Percentiles rank a stretch among this genome's conserved stretches.
phyloP scores from a whole-genome alignment of 2,888 invertebrate species.

The Tinea semifulvella region DNA sequence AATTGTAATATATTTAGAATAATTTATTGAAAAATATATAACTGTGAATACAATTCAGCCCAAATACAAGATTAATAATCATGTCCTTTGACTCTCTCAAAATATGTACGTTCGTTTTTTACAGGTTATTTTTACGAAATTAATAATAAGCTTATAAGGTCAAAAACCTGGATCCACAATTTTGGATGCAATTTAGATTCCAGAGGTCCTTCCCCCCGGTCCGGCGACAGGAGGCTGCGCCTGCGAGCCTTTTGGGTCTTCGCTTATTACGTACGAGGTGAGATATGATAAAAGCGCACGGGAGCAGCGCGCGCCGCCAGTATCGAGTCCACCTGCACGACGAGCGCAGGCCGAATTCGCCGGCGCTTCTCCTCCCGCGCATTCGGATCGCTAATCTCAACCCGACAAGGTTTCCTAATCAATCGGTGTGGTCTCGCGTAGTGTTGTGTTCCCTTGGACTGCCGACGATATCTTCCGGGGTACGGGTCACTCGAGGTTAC shows the following conservation, averaged over 20 bases:
- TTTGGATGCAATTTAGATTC: too few relatives aligned
- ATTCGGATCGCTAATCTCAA: constrained; percentile 19
- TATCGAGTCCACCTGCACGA: constrained; percentile 43
- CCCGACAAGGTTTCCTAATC: constrained; percentile 4
- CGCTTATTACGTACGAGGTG: constrained; percentile 21
- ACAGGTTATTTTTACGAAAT: too few relatives aligned
- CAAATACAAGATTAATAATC: too few relatives aligned
- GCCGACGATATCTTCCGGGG: constrained; percentile 29
- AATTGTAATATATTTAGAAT: too few relatives aligned
- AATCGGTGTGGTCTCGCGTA: constrained; percentile 22
- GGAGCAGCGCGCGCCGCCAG: constrained; percentile 51
- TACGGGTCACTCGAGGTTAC: constrained; percentile 21
- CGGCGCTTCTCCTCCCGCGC: constrained; percentile 22
- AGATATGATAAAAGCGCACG: constrained; percentile 58
- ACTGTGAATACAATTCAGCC: too few relatives aligned
- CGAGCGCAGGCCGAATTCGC: constrained; percentile 39
- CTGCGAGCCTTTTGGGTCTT: background rate
- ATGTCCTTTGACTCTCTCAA: too few relatives aligned
- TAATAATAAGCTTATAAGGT: too few relatives aligned
- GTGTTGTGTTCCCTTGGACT: constrained; percentile 48
- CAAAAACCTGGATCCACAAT: too few relatives aligned
- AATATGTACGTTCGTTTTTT: too few relatives aligned
- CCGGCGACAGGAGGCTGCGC: constrained; percentile 3
- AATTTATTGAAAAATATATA: too few relatives aligned
- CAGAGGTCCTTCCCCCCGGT: too few relatives aligned